Percentiles rank a stretch among this genome's conserved stretches.
These are phyloP conservation scores for Engraulis encrasicolus DNA, from an alignment of 2,113 vertebrate genomes.

Conservation along the genomic window DNA sequence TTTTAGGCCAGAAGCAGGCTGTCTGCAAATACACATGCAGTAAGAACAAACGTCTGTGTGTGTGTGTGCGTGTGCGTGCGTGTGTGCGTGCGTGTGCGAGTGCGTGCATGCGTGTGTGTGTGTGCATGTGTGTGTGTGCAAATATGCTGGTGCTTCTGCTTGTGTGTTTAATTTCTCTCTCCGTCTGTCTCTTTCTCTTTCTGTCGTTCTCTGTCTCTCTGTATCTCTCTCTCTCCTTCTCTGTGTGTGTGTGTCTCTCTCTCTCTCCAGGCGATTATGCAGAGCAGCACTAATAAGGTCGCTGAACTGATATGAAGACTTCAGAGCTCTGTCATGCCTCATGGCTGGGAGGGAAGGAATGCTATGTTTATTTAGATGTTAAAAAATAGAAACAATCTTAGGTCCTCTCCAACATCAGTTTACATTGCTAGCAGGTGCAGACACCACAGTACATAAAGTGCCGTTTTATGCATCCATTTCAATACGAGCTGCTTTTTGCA, in stretches of 20 bases:
- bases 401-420: too few relatives aligned
- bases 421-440: neutral
- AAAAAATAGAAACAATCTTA: too few relatives aligned
- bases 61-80: conserved; percentile 7
- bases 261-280: neutral
- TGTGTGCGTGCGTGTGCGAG: neutral
- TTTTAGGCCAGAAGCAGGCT: neutral
- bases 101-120: neutral
- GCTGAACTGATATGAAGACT: conserved; percentile 18
- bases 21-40: neutral
- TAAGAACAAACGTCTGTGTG: neutral
- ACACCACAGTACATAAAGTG: neutral
- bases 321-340: neutral
- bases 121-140: too few relatives aligned
- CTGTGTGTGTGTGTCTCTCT: neutral
- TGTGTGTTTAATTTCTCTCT: too few relatives aligned
- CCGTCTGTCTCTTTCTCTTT: too few relatives aligned
- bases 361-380: too few relatives aligned
- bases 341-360: too few relatives aligned
- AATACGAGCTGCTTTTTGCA: too few relatives aligned
- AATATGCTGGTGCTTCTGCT: too few relatives aligned
- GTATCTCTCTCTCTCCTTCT: neutral
- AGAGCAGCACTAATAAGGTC: neutral
- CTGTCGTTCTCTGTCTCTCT: too few relatives aligned
- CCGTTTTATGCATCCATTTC: too few relatives aligned